Evolutionary conservation across 2,113 vertebrate species (phyloP).

Genomic region (Anas platyrhynchos): DNA sequence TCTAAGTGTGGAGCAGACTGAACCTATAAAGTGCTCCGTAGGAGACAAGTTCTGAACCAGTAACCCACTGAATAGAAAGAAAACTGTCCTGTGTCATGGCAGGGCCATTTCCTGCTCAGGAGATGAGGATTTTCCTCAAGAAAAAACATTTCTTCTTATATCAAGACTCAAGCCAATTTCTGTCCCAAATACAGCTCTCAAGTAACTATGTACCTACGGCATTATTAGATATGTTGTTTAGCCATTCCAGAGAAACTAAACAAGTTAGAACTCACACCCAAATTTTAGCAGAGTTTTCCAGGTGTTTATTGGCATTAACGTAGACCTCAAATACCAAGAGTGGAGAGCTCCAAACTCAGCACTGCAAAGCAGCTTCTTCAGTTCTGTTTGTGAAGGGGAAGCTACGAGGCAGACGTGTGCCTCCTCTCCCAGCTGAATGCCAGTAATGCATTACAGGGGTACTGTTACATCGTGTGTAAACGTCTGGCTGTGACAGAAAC

Average conservation of each 20-base stretch:
- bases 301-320: neutral
- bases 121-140: neutral
- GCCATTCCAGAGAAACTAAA: neutral
- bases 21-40: neutral
- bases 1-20: fast-evolving
- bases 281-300: neutral
- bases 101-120: neutral
- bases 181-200: neutral
- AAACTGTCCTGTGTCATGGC: fast-evolving
- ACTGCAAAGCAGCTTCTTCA: neutral
- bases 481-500: neutral
- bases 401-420: neutral
- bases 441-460: neutral
- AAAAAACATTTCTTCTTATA: neutral
- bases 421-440: neutral
- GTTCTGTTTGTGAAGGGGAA: neutral
- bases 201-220: fast-evolving
- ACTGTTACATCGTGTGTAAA: neutral
- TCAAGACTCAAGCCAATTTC: neutral
- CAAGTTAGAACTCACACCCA: neutral
- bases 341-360: neutral
- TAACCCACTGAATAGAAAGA: neutral
- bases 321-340: neutral
- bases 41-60: neutral
- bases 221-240: neutral